A percentile compares a stretch with the other conserved stretches of the same genome.
Evolutionary conservation across 2,113 vertebrate genomes (phyloP).

Genomic region (Otus sunia): DNA sequence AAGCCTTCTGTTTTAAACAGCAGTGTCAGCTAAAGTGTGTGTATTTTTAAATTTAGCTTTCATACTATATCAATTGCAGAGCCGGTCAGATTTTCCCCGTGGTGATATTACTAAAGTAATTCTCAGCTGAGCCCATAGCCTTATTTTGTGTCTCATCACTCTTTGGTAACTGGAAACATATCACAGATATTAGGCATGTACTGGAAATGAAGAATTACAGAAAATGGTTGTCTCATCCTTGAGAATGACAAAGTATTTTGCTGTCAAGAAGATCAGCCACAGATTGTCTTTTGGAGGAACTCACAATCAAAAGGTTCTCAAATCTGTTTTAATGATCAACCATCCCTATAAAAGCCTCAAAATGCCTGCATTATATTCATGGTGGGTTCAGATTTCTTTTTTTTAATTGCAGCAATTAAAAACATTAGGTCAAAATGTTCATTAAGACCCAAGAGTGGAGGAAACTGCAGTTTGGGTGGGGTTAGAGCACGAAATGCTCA

Average conservation of each 20-base stretch:
- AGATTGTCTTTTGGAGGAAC: not conserved
- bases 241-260: not conserved
- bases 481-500: not conserved
- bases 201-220: not conserved
- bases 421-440: not conserved
- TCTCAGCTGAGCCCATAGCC: not conserved
- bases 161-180: not conserved
- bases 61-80: not conserved
- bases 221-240: not conserved
- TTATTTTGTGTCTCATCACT: not conserved
- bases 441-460: not conserved
- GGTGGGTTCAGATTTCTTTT: not conserved
- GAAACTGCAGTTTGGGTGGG: not conserved
- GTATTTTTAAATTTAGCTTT: slow-evolving; percentile 25
- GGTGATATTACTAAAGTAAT: not conserved
- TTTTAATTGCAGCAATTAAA: not conserved
- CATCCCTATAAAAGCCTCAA: not conserved
- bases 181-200: not conserved
- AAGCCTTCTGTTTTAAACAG: not conserved
- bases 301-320: not conserved
- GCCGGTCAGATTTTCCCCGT: not conserved
- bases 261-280: not conserved
- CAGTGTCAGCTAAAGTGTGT: not conserved
- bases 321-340: not conserved
- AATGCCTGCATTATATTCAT: not conserved